These are phyloP conservation scores for Mythimna vitellina DNA, from an alignment of 2,888 invertebrate species.

Conservation along the genomic window DNA sequence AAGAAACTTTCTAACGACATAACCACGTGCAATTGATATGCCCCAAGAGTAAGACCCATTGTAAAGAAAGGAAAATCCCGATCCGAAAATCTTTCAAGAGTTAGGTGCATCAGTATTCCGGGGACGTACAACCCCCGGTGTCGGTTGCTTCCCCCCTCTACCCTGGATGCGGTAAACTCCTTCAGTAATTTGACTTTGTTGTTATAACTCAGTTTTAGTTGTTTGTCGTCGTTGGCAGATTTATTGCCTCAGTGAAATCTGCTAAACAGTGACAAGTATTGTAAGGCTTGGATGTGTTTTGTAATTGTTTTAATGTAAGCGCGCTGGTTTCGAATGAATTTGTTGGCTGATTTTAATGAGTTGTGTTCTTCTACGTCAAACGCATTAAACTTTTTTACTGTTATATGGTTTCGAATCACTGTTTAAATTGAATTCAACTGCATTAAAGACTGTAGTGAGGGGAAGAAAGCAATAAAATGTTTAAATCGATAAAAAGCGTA, in stretches of 20 bases:
- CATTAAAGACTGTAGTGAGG: not conserved
- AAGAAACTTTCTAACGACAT: constrained; percentile 90
- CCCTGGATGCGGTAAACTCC: constrained; percentile 86
- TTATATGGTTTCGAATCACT: not conserved
- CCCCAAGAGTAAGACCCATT: constrained; percentile 90
- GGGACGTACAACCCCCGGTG: constrained; percentile 79
- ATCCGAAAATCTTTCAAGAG: constrained; percentile 90
- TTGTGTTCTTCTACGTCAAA: not conserved
- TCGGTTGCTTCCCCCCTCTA: constrained; percentile 78
- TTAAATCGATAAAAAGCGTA: constrained; percentile 34
- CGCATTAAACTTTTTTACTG: not conserved
- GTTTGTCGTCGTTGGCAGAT: constrained; percentile 89
- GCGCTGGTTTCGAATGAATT: constrained; percentile 16
- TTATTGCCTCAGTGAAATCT: constrained; percentile 88
- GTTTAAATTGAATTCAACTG: constrained; percentile 7
- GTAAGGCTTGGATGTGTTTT: constrained; percentile 56
- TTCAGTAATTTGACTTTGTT: constrained; percentile 90
- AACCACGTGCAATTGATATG: constrained; percentile 91
- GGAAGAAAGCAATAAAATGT: constrained; percentile 11
- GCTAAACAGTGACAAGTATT: constrained; percentile 76
- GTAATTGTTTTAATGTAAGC: constrained; percentile 47
- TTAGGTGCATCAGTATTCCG: constrained; percentile 89
- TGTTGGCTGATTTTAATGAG: constrained; percentile 5
- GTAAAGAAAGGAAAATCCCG: constrained; percentile 91
- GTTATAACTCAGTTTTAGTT: constrained; percentile 90